phyloP scores from a whole-genome alignment of 1,140 invertebrate genomes.

The Cryptotermes secundus region DNA sequence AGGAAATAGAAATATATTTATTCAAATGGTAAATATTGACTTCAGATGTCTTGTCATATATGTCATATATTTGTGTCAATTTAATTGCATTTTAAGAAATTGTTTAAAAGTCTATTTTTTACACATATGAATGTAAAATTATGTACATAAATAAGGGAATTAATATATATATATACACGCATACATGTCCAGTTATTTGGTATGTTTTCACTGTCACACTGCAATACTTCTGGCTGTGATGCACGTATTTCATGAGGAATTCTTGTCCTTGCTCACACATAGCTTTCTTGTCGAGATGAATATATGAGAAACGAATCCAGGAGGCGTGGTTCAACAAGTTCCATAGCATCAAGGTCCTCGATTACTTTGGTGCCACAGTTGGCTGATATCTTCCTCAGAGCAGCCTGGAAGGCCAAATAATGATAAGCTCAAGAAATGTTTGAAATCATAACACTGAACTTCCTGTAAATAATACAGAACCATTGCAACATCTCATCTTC shows the following conservation, averaged over 20 bases:
- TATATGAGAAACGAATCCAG: conserved; percentile 70
- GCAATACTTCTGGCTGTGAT: neutral
- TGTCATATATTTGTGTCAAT: no score
- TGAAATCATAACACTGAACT: no score
- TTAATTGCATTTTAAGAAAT: no score
- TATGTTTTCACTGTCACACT: neutral
- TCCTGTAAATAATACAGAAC: no score
- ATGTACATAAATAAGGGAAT: neutral
- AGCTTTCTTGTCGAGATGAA: conserved; percentile 67
- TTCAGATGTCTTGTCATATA: no score
- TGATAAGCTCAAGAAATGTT: no score
- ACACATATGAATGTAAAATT: neutral
- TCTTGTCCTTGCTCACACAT: conserved; percentile 46
- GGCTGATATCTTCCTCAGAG: conserved; percentile 65
- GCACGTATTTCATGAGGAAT: neutral
- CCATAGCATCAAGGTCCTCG: conserved; percentile 53
- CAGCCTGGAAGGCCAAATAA: conserved; percentile 55
- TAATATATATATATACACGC: neutral
- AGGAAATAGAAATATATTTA: no score
- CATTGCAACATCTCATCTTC: neutral
- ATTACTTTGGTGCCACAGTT: conserved; percentile 57
- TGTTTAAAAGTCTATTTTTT: no score
- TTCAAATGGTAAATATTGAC: no score
- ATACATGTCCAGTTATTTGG: neutral
- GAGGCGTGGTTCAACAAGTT: conserved; percentile 64